Percentiles rank a stretch among this genome's conserved stretches.
Conservation (phyloP, 1,140 invertebrate genomes). For the Proales similis region DNA sequence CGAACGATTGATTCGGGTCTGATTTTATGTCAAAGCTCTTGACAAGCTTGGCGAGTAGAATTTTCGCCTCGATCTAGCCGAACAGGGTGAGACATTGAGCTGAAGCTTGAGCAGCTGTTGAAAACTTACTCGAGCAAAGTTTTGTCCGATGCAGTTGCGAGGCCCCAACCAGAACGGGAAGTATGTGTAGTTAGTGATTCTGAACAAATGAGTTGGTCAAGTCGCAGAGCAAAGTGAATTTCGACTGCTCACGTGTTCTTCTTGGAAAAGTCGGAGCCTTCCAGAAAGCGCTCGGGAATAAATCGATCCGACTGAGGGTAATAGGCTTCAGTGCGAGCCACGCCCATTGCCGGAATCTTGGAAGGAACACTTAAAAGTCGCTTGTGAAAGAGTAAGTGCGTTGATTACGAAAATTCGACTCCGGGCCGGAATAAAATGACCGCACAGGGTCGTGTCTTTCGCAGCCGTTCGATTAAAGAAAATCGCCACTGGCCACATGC, state of each 20-base stretch:
- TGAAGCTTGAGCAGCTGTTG: not conserved
- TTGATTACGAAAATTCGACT: slow-evolving; percentile 11
- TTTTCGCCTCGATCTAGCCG: slow-evolving; percentile 22
- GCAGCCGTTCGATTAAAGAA: not conserved
- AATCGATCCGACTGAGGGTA: slow-evolving; percentile 15
- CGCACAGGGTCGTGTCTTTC: slow-evolving; percentile 5
- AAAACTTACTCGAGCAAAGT: slow-evolving; percentile 21
- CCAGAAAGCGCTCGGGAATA: slow-evolving; percentile 16
- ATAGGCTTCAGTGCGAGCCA: slow-evolving; percentile 7
- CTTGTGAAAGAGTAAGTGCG: no score
- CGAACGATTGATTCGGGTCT: slow-evolving; percentile 28
- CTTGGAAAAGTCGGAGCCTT: not conserved
- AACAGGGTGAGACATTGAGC: not conserved
- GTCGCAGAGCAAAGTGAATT: no score
- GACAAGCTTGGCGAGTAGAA: slow-evolving; percentile 8
- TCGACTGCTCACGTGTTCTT: slow-evolving; percentile 19
- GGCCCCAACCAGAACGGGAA: slow-evolving; percentile 8
- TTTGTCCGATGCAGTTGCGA: slow-evolving; percentile 8
- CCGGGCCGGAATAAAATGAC: slow-evolving; percentile 5
- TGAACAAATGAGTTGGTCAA: no score
- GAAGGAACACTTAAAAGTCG: no score
- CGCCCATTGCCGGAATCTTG: not conserved
- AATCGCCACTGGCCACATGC: slow-evolving; percentile 15
- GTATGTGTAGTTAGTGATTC: slow-evolving; percentile 28
- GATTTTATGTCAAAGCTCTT: slow-evolving; percentile 27